Evolutionary conservation across 92 coral and sea anemone species (phyloP), one percentile per base, ranked within the genome.

Genomic region (Paramuricea clavata): DNA sequence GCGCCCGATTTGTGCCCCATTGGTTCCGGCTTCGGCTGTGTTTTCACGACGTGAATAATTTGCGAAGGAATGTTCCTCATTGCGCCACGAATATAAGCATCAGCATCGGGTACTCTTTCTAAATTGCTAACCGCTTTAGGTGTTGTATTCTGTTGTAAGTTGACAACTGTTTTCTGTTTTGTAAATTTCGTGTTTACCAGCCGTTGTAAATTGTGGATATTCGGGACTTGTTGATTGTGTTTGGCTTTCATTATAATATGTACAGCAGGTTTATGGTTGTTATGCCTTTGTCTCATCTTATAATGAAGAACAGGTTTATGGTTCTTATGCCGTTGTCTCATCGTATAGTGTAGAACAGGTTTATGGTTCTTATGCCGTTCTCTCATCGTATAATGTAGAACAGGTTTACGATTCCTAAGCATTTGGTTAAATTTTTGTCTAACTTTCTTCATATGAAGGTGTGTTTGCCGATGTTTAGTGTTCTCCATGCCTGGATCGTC

Each of bases 61-160:
- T 30, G 8, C 25, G 67, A 22, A 19, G 62, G 39, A 28, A 15
- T 76, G 12, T 25, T 54, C 22, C 23, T 76, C 26, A 49, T 76
- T 19, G 68, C 60, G 47, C 82, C 82, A 7, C 68, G 82, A 54
- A 76, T 76, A 9, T 12, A 11, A 0, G 43, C 82, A 31, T 52
- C 39, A 5, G 41, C 47, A 15, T 76, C 52, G 12, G 68, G 43
- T 16, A 76, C 39, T 25, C 50, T 76, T 28, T 28, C 15, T 3
- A 76, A 30, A 52, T 52, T 42, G 13, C 26, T 21, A 16, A 50
- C 12, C 30, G 49, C 59, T 70, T 21, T 73, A 33, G 3, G 28
- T 73, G 9, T 6, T 44, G 1, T 39, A 12, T 1, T 1, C 3
- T 23, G 9, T 73, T 19, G 62, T 22, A 44, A 73, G n/a, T 73